These are phyloP conservation scores for Prionace glauca DNA, from an alignment of 2,797 vertebrate genomes.

Conservation along the genomic window DNA sequence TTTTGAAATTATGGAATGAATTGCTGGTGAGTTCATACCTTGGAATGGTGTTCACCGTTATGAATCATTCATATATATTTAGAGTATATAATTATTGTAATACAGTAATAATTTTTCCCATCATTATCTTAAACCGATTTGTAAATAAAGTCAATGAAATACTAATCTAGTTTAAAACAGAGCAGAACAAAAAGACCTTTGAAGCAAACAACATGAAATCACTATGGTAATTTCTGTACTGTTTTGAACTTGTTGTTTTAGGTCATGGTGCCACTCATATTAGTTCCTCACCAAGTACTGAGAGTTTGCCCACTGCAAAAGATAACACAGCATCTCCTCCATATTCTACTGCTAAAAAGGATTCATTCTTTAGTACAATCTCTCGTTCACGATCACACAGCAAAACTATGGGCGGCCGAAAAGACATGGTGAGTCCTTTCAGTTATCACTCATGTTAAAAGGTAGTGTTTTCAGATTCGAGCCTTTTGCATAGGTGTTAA, in stretches of 20 bases:
- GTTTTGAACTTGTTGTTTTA: constrained; percentile 4
- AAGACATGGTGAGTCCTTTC: constrained; percentile 72
- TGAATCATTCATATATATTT: neutral
- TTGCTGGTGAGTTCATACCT: neutral
- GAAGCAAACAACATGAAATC: neutral
- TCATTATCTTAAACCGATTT: neutral
- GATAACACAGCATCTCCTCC: constrained; percentile 83
- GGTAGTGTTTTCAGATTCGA: neutral
- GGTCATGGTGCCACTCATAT: constrained; percentile 46
- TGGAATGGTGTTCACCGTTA: neutral
- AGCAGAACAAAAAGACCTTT: neutral
- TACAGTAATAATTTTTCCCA: neutral
- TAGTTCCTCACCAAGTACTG: constrained; percentile 84
- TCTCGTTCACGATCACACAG: constrained; percentile 93
- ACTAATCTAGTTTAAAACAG: neutral
- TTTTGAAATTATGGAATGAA: neutral
- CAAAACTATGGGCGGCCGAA: constrained; percentile 78
- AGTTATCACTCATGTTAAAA: neutral
- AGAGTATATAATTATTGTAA: neutral
- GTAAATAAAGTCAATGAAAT: neutral
- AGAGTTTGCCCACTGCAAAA: constrained; percentile 77
- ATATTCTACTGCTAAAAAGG: constrained; percentile 80
- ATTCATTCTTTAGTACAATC: constrained; percentile 88
- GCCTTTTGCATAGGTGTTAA: neutral
- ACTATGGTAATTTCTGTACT: neutral